Conservation (phyloP, 2,888 invertebrate species). For the Trypoxylon attenuatum region DNA sequence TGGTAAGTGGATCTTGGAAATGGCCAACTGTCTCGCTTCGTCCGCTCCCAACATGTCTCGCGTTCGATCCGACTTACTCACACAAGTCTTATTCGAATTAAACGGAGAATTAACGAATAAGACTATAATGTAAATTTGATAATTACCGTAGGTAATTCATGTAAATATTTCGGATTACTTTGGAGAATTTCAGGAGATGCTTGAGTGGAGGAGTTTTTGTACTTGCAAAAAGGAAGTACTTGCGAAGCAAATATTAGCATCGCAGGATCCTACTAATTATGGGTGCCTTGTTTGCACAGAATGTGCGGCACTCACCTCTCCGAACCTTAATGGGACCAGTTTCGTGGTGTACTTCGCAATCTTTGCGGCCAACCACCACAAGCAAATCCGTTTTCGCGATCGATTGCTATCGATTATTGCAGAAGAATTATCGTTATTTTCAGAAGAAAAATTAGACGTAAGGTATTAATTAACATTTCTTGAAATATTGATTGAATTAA, state of each 20-base stretch:
- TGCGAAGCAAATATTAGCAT: constrained; percentile 35
- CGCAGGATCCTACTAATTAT: constrained; percentile 47
- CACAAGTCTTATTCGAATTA: too few relatives aligned
- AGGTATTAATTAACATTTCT: too few relatives aligned
- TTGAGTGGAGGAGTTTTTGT: not conserved
- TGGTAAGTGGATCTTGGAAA: constrained; percentile 34
- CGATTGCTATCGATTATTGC: too few relatives aligned
- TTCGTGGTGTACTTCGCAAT: constrained; percentile 43
- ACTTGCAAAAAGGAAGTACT: not conserved
- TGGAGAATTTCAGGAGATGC: too few relatives aligned
- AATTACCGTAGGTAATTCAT: too few relatives aligned
- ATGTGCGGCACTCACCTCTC: constrained; percentile 33
- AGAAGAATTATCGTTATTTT: too few relatives aligned
- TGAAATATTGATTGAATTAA: too few relatives aligned
- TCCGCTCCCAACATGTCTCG: not conserved
- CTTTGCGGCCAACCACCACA: constrained; percentile 1
- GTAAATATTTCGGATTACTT: too few relatives aligned
- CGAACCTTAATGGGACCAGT: constrained; percentile 47
- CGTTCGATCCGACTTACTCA: not conserved
- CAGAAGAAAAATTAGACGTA: too few relatives aligned
- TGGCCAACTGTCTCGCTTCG: constrained; percentile 10
- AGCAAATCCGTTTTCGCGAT: constrained; percentile 27
- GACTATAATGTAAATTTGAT: too few relatives aligned
- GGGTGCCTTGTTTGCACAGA: not conserved
- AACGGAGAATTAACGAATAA: too few relatives aligned